A percentile compares a stretch with the other conserved stretches of the same genome.
Evolutionary conservation across 2,888 invertebrate species (phyloP).

Genomic region (Hoplodrina blanda): DNA sequence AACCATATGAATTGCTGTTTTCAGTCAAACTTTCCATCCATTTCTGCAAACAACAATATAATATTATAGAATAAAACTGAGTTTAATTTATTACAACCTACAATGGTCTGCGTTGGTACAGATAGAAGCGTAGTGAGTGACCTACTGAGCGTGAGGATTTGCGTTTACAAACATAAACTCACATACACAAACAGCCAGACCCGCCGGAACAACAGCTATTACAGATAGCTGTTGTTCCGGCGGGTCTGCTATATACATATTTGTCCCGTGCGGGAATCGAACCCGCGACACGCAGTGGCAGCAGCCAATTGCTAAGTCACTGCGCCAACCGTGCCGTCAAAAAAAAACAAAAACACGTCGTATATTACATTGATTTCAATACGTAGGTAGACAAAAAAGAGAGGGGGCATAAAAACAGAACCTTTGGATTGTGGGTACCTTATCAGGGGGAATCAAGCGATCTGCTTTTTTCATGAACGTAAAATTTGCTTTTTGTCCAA

Average conservation of each 20-base stretch:
- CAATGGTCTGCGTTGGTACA: background rate
- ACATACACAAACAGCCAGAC: no score
- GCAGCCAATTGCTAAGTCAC: no score
- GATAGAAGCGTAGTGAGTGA: background rate
- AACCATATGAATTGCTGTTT: conserved; percentile 76
- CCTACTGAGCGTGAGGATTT: background rate
- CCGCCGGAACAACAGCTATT: no score
- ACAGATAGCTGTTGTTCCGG: no score
- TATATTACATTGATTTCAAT: no score
- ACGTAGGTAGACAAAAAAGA: no score
- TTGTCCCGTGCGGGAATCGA: no score
- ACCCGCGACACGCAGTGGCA: no score
- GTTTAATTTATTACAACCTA: background rate
- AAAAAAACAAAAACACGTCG: no score
- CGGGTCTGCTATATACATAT: no score
- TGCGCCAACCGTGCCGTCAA: no score
- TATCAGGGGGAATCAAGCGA: conserved; percentile 81
- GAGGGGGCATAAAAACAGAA: background rate
- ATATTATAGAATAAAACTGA: conserved; percentile 37
- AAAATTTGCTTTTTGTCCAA: conserved; percentile 85
- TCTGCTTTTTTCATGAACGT: conserved; percentile 84
- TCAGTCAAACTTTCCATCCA: conserved; percentile 83
- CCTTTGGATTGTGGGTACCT: conserved; percentile 66
- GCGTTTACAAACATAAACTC: no score
- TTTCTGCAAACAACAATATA: conserved; percentile 73